A percentile compares a stretch with the other conserved stretches of the same genome.
Evolutionary conservation across 2,888 invertebrate genomes (phyloP).

Genomic region (Argyresthia albistria): DNA sequence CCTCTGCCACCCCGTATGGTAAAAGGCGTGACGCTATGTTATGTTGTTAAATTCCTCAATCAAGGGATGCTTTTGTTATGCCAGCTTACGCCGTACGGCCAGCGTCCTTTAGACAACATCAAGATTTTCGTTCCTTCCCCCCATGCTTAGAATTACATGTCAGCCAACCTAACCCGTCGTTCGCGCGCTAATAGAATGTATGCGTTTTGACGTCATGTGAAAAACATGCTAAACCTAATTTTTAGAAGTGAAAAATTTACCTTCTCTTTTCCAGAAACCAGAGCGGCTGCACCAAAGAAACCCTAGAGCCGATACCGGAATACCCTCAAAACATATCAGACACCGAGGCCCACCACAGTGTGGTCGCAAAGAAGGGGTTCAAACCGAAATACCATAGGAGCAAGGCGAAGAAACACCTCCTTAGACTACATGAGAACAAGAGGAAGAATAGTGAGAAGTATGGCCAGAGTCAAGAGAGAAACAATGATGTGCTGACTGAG

Average conservation of each 20-base stretch:
- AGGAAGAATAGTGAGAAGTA: conserved; percentile 49
- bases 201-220: no score
- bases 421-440: conserved; percentile 32
- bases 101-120: no score
- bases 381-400: conserved; percentile 41
- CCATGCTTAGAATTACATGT: no score
- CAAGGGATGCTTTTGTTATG: no score
- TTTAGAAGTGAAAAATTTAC: neutral
- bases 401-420: conserved; percentile 39
- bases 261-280: neutral
- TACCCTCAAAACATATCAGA: conserved; percentile 38
- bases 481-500: conserved; percentile 40
- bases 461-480: conserved; percentile 23
- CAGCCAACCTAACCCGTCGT: no score
- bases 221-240: no score
- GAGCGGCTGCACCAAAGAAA: conserved; percentile 19
- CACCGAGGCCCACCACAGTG: conserved; percentile 41
- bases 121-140: no score
- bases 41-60: no score
- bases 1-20: no score
- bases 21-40: no score
- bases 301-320: conserved; percentile 26
- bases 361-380: conserved; percentile 55
- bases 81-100: no score
- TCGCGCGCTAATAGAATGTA: no score